Evolutionary conservation across 2,797 vertebrate species (phyloP).

Genomic region (Arrhamphus sclerolepis): DNA sequence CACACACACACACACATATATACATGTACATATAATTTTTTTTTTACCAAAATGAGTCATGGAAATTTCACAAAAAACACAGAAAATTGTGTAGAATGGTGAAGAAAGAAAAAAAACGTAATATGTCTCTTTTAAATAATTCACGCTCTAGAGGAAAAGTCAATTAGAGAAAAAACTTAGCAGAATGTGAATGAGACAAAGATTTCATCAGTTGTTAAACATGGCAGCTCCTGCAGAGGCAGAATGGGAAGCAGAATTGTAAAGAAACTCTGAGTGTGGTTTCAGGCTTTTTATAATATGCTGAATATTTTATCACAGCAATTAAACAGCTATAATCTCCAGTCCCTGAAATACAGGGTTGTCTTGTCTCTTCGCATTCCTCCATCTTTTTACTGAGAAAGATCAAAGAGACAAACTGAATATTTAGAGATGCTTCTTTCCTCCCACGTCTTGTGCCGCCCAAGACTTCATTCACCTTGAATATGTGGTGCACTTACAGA

Average conservation of each 20-base stretch:
- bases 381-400: conserved; percentile 5
- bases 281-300: conserved; percentile 38
- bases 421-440: conserved; percentile 16
- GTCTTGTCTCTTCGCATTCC: conserved; percentile 12
- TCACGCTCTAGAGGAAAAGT: not conserved
- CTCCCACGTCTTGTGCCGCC: conserved; percentile 8
- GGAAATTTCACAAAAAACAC: too few species aligned
- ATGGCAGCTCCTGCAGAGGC: conserved; percentile 13
- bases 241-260: not conserved
- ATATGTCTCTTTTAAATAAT: not conserved
- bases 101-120: too few species aligned
- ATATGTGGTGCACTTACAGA: not conserved
- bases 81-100: too few species aligned
- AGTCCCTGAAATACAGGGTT: conserved; percentile 8
- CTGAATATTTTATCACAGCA: conserved; percentile 54
- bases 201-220: conserved; percentile 44
- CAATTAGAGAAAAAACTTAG: conserved; percentile 16
- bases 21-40: too few species aligned
- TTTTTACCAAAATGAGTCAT: too few species aligned
- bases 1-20: too few species aligned
- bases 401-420: conserved; percentile 27
- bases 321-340: conserved; percentile 37
- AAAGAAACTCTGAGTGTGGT: conserved; percentile 23
- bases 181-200: conserved; percentile 2
- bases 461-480: conserved; percentile 38